These are phyloP conservation scores for Zaprionus inermis DNA, from an alignment of 1,140 invertebrate species.

Conservation along the genomic window DNA sequence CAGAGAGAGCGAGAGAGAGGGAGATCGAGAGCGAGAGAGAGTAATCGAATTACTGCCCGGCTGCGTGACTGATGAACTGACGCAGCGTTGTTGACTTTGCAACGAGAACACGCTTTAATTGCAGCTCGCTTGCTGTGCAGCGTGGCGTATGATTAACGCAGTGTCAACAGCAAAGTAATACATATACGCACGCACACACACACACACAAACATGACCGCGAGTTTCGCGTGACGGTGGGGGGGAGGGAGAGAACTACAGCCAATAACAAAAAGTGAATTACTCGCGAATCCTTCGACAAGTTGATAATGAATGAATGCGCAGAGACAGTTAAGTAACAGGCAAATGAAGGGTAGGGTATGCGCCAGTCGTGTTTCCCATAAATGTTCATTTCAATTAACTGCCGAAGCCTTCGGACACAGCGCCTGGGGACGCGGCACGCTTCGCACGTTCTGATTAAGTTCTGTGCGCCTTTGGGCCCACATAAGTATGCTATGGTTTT, in stretches of 20 bases:
- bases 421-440: slow-evolving; percentile 14
- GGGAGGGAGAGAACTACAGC: background rate
- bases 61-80: slow-evolving; percentile 48
- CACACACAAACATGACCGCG: background rate
- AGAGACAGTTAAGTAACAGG: no score
- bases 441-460: slow-evolving; percentile 1
- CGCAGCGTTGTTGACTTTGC: background rate
- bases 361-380: slow-evolving; percentile 3
- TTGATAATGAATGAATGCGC: background rate
- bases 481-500: background rate
- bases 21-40: background rate
- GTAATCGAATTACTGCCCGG: slow-evolving; percentile 65
- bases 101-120: slow-evolving; percentile 41
- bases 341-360: background rate
- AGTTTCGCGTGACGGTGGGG: slow-evolving; percentile 6
- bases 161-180: background rate
- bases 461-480: background rate
- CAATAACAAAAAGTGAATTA: slow-evolving; percentile 26
- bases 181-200: background rate
- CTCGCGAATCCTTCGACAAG: slow-evolving; percentile 12
- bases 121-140: slow-evolving; percentile 45
- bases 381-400: slow-evolving; percentile 58
- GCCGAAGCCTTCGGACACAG: slow-evolving; percentile 24
- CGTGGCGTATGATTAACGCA: slow-evolving; percentile 70
- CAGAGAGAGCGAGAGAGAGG: no score